Base-by-base conservation (phyloP, 2,888 invertebrate genomes). In the Apodemia hepburni region DNA sequence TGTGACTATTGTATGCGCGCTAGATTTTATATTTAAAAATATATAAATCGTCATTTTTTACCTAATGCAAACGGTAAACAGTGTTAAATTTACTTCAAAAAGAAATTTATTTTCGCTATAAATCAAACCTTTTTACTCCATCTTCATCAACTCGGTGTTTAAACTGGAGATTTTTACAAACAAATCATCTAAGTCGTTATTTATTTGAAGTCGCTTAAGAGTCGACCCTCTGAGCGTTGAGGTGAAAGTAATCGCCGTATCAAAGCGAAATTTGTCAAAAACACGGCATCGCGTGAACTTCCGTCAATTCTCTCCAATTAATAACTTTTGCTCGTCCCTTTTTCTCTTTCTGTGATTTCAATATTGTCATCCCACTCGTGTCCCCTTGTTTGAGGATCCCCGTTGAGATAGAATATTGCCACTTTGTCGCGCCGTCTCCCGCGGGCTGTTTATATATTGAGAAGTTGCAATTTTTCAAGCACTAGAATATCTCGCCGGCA, bases 181-280 rank as follows among this genome's bases (percentile, higher is more conserved):
- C 65, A 74, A 69, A 65, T 69, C 71, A 71, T 75, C 76, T 70
- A 69, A 80, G 77, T 75, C 75, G 75, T 77, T 76, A 76, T 74
- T 74, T 78, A 73, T 70, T 71, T 71, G 72, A 71, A 73, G 76
- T 79, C 77, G 76, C 77, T 73, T 77, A 79, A 75, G 67, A 75
- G 75, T 71, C 81, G 81, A 80, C 84, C 84, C 85, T 76, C 74
- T 70, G 82, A 82, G 83, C 84, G 84, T 84, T 76, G 86, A 87
- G 85, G 85, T 85, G 87, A 84, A 87, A 87, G 84, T 88, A 91
- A 91, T 90, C 87, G 85, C 76, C 81, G 87, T 89, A 90, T 91
- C 89, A 90, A 91, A 90, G 88, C 80, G 78, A 84, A 90, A 90
- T 90, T 91, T 91, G 91, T 91, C 90, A 90, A 90, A 91, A 90